Evolutionary conservation across 2,113 vertebrate genomes (phyloP).

Genomic region (Zosterops pallidus): DNA sequence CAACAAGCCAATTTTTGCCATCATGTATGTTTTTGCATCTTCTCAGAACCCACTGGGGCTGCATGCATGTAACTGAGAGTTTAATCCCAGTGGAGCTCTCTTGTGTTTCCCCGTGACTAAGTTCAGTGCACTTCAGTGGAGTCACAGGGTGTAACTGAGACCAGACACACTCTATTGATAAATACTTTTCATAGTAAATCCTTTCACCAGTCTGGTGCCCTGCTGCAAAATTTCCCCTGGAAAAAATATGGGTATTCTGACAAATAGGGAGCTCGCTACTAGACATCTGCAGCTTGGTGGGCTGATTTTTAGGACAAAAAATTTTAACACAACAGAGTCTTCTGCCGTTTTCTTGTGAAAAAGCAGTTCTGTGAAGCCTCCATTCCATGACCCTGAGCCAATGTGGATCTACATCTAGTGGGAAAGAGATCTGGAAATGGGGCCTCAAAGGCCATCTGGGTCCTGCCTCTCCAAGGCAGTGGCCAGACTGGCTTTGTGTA

Average conservation of each 20-base stretch:
- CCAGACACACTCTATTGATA: background rate
- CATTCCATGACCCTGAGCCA: background rate
- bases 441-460: background rate
- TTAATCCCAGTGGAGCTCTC: background rate
- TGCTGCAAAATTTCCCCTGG: background rate
- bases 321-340: background rate
- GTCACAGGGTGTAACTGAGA: background rate
- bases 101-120: background rate
- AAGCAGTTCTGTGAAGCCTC: background rate
- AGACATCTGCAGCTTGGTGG: background rate
- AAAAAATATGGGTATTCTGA: background rate
- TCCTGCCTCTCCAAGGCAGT: background rate
- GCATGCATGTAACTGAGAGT: constrained; percentile 11
- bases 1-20: background rate
- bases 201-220: background rate
- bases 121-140: background rate
- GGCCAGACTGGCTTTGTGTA: background rate
- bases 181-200: background rate
- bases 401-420: background rate
- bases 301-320: background rate
- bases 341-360: background rate
- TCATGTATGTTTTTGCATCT: background rate
- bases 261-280: background rate
- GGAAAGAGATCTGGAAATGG: background rate
- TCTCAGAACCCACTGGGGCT: background rate